These are phyloP conservation scores for Diadema setosum DNA, from an alignment of 35 echinoderm and acorn worm species.

Conservation along the genomic window DNA sequence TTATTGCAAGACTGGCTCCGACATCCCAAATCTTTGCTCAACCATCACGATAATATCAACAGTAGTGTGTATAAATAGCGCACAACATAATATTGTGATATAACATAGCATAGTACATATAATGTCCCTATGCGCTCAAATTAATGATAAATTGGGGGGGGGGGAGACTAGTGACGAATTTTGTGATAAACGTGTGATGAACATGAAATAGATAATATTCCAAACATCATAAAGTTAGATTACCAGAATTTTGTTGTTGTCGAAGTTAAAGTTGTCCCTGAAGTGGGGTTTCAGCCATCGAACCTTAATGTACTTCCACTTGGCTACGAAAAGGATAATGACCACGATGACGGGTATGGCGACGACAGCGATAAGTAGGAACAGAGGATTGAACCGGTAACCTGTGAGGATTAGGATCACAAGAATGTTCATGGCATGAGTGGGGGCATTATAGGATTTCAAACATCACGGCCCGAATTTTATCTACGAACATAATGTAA, in stretches of 20 bases:
- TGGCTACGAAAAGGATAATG: not conserved
- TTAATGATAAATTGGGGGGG: not conserved
- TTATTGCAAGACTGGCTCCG: too few relatives aligned
- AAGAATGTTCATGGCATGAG: too few relatives aligned
- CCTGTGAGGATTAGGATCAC: too few relatives aligned
- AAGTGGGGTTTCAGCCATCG: not conserved
- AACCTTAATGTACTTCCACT: not conserved
- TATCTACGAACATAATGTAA: too few relatives aligned
- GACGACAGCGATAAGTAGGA: not conserved
- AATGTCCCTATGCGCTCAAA: not conserved
- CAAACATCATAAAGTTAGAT: not conserved
- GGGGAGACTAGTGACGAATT: not conserved
- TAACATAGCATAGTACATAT: not conserved
- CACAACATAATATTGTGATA: not conserved
- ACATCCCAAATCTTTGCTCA: too few relatives aligned
- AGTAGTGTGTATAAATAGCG: not conserved
- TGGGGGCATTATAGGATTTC: too few relatives aligned
- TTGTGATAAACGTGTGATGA: not conserved
- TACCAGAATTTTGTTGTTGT: constrained; percentile 17
- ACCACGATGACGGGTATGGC: not conserved
- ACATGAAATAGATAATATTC: not conserved
- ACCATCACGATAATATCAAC: not conserved
- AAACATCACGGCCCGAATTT: too few relatives aligned
- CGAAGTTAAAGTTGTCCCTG: not conserved
- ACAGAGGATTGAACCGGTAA: not conserved